Percentiles rank a stretch among this genome's conserved stretches.
Evolutionary conservation across 2,113 vertebrate species (phyloP).

Genomic region (Seriola aureovittata): DNA sequence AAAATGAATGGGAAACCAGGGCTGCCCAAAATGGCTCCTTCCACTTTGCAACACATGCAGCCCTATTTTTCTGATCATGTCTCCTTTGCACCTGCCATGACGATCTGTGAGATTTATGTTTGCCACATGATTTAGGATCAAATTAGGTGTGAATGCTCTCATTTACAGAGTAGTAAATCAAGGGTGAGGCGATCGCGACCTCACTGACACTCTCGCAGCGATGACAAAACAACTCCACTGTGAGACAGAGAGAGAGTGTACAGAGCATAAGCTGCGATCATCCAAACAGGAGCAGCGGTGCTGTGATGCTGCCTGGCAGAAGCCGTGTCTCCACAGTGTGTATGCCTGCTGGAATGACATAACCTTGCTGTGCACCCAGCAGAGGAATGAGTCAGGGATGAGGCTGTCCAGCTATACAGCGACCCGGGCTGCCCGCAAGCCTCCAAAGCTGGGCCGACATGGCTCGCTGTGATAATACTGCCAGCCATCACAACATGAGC

Average conservation of each 20-base stretch:
- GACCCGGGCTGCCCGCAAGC: conserved; percentile 41
- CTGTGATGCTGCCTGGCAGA: conserved; percentile 42
- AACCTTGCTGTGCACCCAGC: conserved; percentile 51
- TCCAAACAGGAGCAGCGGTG: conserved; percentile 32
- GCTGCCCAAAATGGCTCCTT: background rate
- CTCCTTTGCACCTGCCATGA: background rate
- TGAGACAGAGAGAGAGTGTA: background rate
- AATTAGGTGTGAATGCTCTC: background rate
- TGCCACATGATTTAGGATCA: background rate
- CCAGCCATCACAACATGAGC: conserved; percentile 38
- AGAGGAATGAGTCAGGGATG: conserved; percentile 39
- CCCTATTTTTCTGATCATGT: background rate
- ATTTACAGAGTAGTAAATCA: background rate
- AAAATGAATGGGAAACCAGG: background rate
- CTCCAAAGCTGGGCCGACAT: conserved; percentile 42
- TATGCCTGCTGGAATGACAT: conserved; percentile 48
- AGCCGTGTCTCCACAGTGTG: conserved; percentile 10
- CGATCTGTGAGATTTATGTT: background rate
- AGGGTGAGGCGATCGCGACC: conserved; percentile 5
- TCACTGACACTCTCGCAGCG: conserved; percentile 15
- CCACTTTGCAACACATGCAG: background rate
- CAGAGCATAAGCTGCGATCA: conserved; percentile 22
- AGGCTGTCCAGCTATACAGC: conserved; percentile 18
- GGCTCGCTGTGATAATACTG: conserved; percentile 37
- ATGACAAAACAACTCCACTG: conserved; percentile 31